These are phyloP conservation scores for Amia ocellicauda DNA, from an alignment of 2,113 vertebrate genomes.

Conservation along the genomic window DNA sequence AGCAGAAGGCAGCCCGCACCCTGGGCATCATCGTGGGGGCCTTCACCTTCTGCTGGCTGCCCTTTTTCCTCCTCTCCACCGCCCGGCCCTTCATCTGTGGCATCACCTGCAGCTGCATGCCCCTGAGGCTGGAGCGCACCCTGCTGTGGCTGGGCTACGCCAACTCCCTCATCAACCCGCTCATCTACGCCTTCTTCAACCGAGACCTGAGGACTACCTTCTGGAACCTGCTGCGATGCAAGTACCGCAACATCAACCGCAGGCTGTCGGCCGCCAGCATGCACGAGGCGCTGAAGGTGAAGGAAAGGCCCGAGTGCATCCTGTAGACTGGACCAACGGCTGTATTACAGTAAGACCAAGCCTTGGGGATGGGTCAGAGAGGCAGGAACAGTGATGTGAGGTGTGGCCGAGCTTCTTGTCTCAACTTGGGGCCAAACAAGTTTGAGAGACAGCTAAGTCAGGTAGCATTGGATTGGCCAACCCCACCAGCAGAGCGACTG, in stretches of 20 bases:
- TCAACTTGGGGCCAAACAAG: no score
- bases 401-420: no score
- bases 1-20: constrained; percentile 66
- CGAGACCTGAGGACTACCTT: constrained; percentile 68
- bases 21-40: constrained; percentile 63
- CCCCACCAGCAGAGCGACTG: no score
- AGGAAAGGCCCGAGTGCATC: constrained; percentile 59
- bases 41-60: constrained; percentile 66
- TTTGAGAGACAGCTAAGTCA: no score
- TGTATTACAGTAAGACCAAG: no score
- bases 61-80: constrained; percentile 63
- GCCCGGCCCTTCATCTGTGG: constrained; percentile 65
- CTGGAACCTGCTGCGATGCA: constrained; percentile 65
- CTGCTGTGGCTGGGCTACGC: constrained; percentile 66
- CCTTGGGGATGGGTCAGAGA: no score
- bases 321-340: no score
- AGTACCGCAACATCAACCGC: constrained; percentile 67
- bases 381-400: neutral
- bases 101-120: constrained; percentile 61
- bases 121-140: constrained; percentile 62
- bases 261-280: constrained; percentile 64
- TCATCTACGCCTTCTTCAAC: constrained; percentile 70
- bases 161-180: constrained; percentile 68
- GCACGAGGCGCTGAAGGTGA: constrained; percentile 67
- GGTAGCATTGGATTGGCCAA: no score